Conservation (phyloP, 2,113 vertebrate genomes). For the Scatophagus argus region DNA sequence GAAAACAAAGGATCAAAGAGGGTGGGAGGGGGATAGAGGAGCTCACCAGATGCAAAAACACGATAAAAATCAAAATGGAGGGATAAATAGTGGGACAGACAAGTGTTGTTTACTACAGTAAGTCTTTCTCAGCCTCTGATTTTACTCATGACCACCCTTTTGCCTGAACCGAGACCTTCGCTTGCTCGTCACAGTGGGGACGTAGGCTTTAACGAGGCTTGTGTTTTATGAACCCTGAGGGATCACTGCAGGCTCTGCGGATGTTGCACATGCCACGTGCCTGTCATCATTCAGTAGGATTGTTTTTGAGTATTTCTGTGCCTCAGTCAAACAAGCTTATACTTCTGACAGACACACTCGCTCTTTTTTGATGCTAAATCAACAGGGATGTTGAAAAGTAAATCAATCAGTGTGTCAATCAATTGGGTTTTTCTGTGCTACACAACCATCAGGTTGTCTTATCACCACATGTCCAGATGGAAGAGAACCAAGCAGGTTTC, state of each 20-base stretch:
- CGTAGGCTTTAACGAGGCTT: conserved; percentile 65
- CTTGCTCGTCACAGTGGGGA: conserved; percentile 66
- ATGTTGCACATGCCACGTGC: conserved; percentile 70
- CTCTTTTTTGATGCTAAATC: conserved; percentile 30
- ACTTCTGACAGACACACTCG: conserved; percentile 29
- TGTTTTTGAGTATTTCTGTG: conserved; percentile 61
- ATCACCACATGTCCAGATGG: conserved; percentile 71
- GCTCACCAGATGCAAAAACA: conserved; percentile 49
- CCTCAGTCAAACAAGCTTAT: conserved; percentile 42
- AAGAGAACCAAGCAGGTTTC: conserved; percentile 45
- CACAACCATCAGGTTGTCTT: conserved; percentile 59
- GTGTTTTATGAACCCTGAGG: conserved; percentile 74
- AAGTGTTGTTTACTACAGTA: conserved; percentile 46
- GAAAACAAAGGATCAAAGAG: conserved; percentile 25
- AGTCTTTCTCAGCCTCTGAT: conserved; percentile 38
- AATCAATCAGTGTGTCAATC: conserved; percentile 57
- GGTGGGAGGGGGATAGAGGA: conserved; percentile 14
- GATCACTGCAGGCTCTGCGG: conserved; percentile 61
- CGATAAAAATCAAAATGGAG: conserved; percentile 21
- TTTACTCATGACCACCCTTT: conserved; percentile 52
- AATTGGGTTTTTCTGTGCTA: conserved; percentile 35
- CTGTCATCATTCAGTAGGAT: conserved; percentile 70
- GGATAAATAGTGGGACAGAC: conserved; percentile 11
- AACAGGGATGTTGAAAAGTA: conserved; percentile 39
- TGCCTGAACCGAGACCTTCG: conserved; percentile 66